Evolutionary conservation across 2,797 vertebrate species (phyloP).

Genomic region (Mormyrops boulengeri): DNA sequence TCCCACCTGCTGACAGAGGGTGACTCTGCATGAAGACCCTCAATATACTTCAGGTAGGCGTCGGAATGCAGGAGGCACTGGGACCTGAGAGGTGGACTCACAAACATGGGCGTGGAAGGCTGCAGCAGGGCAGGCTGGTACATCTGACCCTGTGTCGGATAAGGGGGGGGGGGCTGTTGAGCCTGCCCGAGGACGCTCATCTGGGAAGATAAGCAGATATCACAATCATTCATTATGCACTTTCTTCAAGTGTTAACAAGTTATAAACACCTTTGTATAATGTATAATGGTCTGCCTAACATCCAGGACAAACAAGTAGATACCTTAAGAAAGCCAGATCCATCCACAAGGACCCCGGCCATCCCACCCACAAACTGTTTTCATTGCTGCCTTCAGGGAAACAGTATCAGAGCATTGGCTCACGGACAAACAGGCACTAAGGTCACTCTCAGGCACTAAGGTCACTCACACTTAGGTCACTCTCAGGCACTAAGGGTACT

Average conservation of each 20-base stretch:
- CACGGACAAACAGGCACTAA: background rate
- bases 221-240: background rate
- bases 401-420: background rate
- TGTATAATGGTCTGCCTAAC: background rate
- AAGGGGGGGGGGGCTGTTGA: constrained; percentile 84
- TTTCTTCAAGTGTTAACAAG: background rate
- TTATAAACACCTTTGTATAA: background rate
- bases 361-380: background rate
- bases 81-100: constrained; percentile 88
- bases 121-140: constrained; percentile 80
- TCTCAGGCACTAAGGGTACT: too few relatives aligned
- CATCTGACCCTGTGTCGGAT: constrained; percentile 76
- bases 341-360: background rate
- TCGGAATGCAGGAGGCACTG: constrained; percentile 95
- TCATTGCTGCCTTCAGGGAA: background rate
- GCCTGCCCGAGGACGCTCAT: constrained; percentile 72
- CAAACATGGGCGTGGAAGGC: constrained; percentile 93
- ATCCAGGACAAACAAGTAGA: background rate
- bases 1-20: constrained; percentile 95
- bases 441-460: background rate
- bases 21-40: constrained; percentile 87
- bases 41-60: constrained; percentile 92
- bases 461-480: too few relatives aligned
- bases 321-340: background rate
- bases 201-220: constrained; percentile 50